Evolutionary conservation across 2,113 vertebrate species (phyloP), one percentile per base, ranked within the genome.

Genomic region (Lagopus muta): DNA sequence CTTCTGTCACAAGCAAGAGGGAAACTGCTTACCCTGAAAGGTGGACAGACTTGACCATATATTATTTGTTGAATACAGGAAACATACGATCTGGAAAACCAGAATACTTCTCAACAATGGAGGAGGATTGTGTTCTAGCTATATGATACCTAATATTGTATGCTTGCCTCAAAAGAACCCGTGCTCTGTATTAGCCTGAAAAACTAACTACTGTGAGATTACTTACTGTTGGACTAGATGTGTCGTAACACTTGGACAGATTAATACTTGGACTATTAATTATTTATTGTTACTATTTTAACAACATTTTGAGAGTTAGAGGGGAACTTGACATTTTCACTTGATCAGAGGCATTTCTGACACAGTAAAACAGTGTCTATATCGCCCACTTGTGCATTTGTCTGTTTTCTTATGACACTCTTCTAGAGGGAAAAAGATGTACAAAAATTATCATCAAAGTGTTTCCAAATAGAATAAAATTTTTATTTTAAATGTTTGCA

Each of bases 401-500:
- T 71, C n/a, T 43, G 72, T 67, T 84, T 86, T 75, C 42, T 67
- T 75, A 19, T 57, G 60, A 54, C 8, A 16, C 8, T 76, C 32
- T 66, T 47, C 66, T 1, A 38, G 48, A 43, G 32, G 43, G 50
- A 83, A 74, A 89, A 81, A 75, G 11, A 45, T 76, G 18, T n/a
- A 34, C 30, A 22, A 45, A 76, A 82, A 70, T 27, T 69, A 69
- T 79, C 40, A 92, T 89, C 74, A 82, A 92, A 93, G 65, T 57
- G 40, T 62, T 95, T 90, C 81, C 22, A 87, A 90, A 82, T 32
- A 72, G 71, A 89, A 89, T 71, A 52, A 61, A 95, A 86, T 9
- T 81, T 92, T 84, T 82, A 48, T 93, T 84, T 82, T 30, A 92
- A 96, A 66, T 93, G 75, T 38, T 70, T 89, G 81, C 84, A 80